These are phyloP conservation scores for Peromyscus eremicus DNA, from an alignment of 2,797 vertebrate species.

Conservation along the genomic window DNA sequence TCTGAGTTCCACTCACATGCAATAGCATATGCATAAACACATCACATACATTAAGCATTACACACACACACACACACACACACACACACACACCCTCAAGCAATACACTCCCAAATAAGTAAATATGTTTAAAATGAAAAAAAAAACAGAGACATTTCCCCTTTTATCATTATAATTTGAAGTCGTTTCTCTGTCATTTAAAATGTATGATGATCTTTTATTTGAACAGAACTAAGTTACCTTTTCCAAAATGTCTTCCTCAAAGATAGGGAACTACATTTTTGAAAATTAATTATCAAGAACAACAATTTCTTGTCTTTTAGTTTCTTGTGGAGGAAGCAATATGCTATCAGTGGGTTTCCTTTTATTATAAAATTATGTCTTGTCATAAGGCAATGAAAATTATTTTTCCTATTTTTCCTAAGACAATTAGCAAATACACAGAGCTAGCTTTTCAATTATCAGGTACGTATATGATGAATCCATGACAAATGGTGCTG, in stretches of 20 bases:
- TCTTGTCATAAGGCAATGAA: not conserved
- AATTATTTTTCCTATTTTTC: not conserved
- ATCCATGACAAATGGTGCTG: not conserved
- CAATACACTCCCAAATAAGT: not conserved
- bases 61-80: not conserved
- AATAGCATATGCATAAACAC: not conserved
- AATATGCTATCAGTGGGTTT: not conserved
- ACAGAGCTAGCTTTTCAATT: not conserved
- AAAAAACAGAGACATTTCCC: no score
- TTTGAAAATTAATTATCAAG: not conserved
- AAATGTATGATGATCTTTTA: not conserved
- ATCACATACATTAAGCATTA: not conserved
- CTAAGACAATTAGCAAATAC: conserved; percentile 1
- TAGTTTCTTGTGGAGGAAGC: not conserved
- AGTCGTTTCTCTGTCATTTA: not conserved
- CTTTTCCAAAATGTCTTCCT: not conserved
- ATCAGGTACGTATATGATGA: not conserved
- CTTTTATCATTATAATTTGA: not conserved
- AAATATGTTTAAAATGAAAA: not conserved
- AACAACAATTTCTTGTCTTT: not conserved
- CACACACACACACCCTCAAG: not conserved
- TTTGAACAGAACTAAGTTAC: not conserved
- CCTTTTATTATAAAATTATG: not conserved
- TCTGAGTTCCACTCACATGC: not conserved
- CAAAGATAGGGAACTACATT: no score